Conservation (phyloP, 2,888 invertebrate species). For the Elegia similella region DNA sequence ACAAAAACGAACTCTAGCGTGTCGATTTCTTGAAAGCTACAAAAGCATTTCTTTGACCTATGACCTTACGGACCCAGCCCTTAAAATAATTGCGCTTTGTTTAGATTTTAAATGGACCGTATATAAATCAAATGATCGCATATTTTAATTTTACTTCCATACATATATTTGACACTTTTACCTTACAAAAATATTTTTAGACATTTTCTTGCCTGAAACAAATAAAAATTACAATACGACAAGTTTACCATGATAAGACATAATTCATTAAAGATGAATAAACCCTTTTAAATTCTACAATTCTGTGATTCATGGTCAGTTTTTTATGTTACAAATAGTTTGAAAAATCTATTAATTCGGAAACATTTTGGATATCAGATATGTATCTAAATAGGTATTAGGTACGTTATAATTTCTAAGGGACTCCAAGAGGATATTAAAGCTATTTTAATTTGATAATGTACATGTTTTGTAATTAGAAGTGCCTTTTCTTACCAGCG, state of each 20-base stretch:
- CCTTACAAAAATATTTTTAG: background rate
- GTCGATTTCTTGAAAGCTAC: too few relatives aligned
- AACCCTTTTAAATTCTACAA: background rate
- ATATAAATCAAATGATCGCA: background rate
- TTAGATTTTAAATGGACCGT: too few relatives aligned
- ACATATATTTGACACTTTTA: background rate
- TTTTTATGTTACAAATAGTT: background rate
- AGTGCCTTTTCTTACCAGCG: too few relatives aligned
- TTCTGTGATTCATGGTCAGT: background rate
- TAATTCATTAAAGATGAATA: background rate
- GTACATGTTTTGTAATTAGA: background rate
- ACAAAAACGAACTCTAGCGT: too few relatives aligned
- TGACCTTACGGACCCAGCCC: too few relatives aligned
- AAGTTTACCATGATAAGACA: background rate
- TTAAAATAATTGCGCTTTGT: too few relatives aligned
- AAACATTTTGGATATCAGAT: constrained; percentile 6
- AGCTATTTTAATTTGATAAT: background rate
- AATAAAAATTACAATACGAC: background rate
- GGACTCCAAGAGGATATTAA: background rate
- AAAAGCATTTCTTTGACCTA: too few relatives aligned
- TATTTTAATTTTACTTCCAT: background rate
- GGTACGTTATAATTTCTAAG: background rate
- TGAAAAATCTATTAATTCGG: constrained; percentile 16
- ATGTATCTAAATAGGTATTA: background rate
- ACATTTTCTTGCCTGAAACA: background rate